Base-by-base conservation (phyloP, 1,140 invertebrate species). In the Arion vulgaris region DNA sequence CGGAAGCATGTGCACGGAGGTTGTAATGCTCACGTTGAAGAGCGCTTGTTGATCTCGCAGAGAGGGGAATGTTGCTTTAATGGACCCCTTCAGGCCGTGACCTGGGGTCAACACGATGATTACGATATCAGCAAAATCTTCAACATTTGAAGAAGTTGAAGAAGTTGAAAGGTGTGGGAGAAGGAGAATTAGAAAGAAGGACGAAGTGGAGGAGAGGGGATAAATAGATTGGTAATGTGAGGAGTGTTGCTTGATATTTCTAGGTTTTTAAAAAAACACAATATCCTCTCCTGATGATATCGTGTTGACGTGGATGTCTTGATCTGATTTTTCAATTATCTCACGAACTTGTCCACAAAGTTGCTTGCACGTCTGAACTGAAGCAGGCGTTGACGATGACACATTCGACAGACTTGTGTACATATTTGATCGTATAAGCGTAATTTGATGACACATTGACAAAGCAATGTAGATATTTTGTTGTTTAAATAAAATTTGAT, bases 11-110 rank as follows among this genome's bases (percentile, higher is more conserved):
- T 75, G 41, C 73, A 45, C 28, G 1, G n/a, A 51, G 73, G 39
- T 75, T 75, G 41, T 75, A 49, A 49, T 51, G 45, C 73, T 75
- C 28, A 51, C 28, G 9, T 28, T 34, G 73, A 75, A 75, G 73
- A 34, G 73, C 23, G 23, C 73, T 75, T 32, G 71, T 72, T 45
- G 71, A 72, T 72, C 71, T 45, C 71, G 7, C 41, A 9, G 49
- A 76, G 49, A n/a, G 13, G 9, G 49, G 41, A 49, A 66, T 78
- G 76, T 78, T 78, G 76, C 51, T 66, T 34, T 78, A 78, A 78
- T 78, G 76, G 76, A 78, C 51, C 32, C 38, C 76, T 66, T 39
- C 45, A 78, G 53, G 51, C 38, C 57, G 19, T 66, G 76, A 78
- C 76, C 76, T 39, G 28, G 49, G 76, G 76, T 78, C 76, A 78